A percentile compares a stretch with the other conserved stretches of the same genome.
These are phyloP conservation scores for Lasioglossum figueresi DNA, from an alignment of 2,888 invertebrate genomes.

Conservation along the genomic window DNA sequence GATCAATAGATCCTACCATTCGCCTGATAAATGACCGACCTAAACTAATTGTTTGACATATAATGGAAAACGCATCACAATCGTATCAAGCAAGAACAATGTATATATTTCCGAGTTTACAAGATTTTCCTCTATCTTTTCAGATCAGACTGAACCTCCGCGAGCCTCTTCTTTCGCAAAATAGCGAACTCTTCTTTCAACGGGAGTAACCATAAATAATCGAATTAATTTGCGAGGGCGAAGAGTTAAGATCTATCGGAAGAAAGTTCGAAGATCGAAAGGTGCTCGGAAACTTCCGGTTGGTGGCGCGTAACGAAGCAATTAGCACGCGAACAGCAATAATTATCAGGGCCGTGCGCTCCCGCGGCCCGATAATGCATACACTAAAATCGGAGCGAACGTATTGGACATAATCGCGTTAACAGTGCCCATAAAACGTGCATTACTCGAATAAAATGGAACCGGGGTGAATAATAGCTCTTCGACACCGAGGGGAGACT, in stretches of 20 bases:
- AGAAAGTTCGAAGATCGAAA: neutral
- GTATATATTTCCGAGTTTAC: neutral
- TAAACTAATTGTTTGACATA: neutral
- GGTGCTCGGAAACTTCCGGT: neutral
- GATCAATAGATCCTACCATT: neutral
- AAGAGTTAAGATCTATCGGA: neutral
- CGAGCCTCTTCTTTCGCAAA: neutral
- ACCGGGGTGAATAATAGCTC: neutral
- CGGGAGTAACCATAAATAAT: neutral
- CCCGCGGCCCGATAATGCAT: neutral
- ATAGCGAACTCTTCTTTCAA: neutral
- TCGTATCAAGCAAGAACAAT: neutral
- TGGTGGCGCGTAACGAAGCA: neutral
- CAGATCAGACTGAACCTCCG: neutral
- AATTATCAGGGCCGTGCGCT: neutral
- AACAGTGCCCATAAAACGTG: neutral
- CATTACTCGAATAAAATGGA: constrained; percentile 5
- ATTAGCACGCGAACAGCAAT: neutral
- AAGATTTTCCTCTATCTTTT: neutral
- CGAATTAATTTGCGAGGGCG: neutral
- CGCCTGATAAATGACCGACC: neutral
- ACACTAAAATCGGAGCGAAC: neutral
- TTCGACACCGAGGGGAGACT: neutral
- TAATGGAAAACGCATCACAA: neutral
- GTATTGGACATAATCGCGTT: neutral